Percentiles rank a stretch among this genome's conserved stretches.
phyloP scores from a whole-genome alignment of 2,888 invertebrate species.

The Chorisops tibialis region DNA sequence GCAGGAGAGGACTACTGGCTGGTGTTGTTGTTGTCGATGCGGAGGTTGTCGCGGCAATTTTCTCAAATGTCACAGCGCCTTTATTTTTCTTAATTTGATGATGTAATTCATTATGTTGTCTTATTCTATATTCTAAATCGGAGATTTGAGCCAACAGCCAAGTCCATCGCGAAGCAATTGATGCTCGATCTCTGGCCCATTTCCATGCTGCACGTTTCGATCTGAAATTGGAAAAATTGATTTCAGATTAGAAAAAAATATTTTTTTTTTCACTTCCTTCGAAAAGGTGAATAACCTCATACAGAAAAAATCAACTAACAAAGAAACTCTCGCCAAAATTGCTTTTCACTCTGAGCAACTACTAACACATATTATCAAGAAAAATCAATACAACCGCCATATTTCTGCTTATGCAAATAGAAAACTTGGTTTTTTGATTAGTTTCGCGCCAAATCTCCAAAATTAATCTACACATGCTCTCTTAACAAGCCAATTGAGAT shows the following conservation, averaged over 20 bases:
- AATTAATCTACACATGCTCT: too few species aligned
- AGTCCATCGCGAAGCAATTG: slow-evolving; percentile 82
- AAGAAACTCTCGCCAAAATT: too few species aligned
- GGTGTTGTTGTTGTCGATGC: slow-evolving; percentile 21
- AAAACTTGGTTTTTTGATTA: too few species aligned
- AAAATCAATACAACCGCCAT: too few species aligned
- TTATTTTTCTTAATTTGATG: slow-evolving; percentile 63
- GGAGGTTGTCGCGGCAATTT: slow-evolving; percentile 28
- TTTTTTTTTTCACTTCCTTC: too few species aligned
- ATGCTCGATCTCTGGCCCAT: slow-evolving; percentile 74
- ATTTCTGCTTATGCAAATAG: too few species aligned
- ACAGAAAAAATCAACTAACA: slow-evolving; percentile 2
- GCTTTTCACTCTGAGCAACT: too few species aligned
- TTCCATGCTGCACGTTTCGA: slow-evolving; percentile 80
- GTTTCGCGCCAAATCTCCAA: too few species aligned
- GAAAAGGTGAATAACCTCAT: too few species aligned
- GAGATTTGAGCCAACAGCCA: slow-evolving; percentile 92
- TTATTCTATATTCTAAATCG: slow-evolving; percentile 86
- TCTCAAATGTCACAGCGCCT: slow-evolving; percentile 57
- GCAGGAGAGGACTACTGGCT: not conserved
- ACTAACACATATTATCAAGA: too few species aligned
- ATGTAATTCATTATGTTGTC: slow-evolving; percentile 80
- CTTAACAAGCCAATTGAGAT: too few species aligned
- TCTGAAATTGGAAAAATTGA: slow-evolving; percentile 54
- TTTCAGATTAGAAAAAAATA: too few species aligned